Conservation (phyloP, 2,113 vertebrate species). For the Plotosus lineatus region DNA sequence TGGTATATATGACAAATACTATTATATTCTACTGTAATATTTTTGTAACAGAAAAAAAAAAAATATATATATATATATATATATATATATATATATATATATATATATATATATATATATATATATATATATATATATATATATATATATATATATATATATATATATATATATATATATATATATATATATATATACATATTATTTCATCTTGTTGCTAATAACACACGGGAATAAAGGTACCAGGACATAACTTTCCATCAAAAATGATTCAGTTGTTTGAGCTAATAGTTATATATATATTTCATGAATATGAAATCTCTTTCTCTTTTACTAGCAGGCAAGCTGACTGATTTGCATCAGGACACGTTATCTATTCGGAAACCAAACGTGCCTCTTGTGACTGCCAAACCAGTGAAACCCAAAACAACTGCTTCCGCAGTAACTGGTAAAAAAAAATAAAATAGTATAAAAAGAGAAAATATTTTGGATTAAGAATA, state of each 20-base stretch:
- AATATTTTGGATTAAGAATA: neutral
- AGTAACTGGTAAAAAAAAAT: constrained; percentile 50
- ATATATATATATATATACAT: too few relatives aligned
- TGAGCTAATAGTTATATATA: neutral
- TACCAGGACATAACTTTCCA: neutral
- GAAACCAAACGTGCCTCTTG: constrained; percentile 53
- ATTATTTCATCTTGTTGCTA: too few relatives aligned
- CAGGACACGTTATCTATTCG: constrained; percentile 47
- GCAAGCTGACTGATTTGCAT: constrained; percentile 51
- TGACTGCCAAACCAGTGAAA: constrained; percentile 65
- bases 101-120: too few relatives aligned
- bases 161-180: too few relatives aligned
- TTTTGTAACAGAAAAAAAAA: neutral
- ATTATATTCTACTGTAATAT: neutral
- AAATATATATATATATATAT: neutral
- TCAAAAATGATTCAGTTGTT: neutral
- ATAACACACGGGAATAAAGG: too few relatives aligned
- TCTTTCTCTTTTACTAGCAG: constrained; percentile 36
- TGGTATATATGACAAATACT: neutral
- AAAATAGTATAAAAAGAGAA: neutral
- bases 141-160: too few relatives aligned
- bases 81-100: too few relatives aligned
- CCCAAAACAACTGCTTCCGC: constrained; percentile 53
- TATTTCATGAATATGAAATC: neutral
- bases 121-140: too few relatives aligned